Evolutionary conservation across 2,797 vertebrate genomes (phyloP), one percentile per base, ranked within the genome.

Genomic region (Danio kyathit): DNA sequence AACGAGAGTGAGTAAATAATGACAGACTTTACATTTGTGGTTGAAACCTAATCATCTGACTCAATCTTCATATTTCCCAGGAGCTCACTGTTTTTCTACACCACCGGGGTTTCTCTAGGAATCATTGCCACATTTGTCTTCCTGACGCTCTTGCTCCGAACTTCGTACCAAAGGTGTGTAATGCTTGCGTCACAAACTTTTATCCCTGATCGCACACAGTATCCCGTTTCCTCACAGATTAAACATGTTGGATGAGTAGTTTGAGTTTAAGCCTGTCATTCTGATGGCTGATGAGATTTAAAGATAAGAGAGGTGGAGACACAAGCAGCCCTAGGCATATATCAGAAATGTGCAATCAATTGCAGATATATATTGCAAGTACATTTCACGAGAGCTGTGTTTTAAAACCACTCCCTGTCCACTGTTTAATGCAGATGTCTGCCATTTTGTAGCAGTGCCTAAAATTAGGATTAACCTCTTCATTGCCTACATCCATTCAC

Each of bases 71-170:
- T 41, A 21, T 74, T 75, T 70, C 71, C 10, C 60, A 90, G 89
- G 85, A 90, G 86, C 65, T 73, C 85, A 10, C 52, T 88, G 67
- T 86, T 90, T 66, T 88, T 87, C 74, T 90, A 87, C 79, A 80
- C 65, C 48, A 74, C 76, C 0, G 87, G 88, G 49, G 16, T 87
- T 29, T 83, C 29, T 2, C 41, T 90, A 43, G 87, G 89, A 71
- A 60, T 84, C 13, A n/a, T 82, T 3, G 86, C 76, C 54, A 82
- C 82, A 57, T 69, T 79, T 13, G 66, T 86, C 51, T 82, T 89
- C 73, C 70, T 89, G 40, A 77, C 86, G 8, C 82, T 90, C 17
- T 48, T 84, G 10, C 67, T 90, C 76, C 86, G 74, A 57, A 49
- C 54, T 78, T 88, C 57, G 46, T 87, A 14, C 85, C 84, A 44